Evolutionary conservation across 2,888 invertebrate species (phyloP).

Genomic region (Papilio protenor): DNA sequence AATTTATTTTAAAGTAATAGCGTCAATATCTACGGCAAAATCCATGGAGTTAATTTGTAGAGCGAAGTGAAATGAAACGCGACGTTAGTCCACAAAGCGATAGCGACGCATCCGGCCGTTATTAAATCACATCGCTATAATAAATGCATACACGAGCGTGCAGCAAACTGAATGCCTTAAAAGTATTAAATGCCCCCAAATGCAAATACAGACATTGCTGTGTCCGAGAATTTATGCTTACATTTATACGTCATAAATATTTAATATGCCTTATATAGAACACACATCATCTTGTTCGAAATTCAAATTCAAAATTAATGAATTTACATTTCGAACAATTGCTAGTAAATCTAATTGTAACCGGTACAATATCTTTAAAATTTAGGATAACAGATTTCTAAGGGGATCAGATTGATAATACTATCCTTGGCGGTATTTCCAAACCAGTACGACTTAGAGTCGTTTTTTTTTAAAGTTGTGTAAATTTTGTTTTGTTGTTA

Average conservation of each 20-base stretch:
- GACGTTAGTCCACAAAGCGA: constrained; percentile 31
- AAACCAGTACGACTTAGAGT: no score
- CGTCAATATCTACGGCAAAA: background rate
- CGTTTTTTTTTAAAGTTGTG: no score
- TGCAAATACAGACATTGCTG: constrained; percentile 10
- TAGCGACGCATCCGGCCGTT: constrained; percentile 29
- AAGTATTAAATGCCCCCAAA: constrained; percentile 30
- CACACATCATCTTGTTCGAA: no score
- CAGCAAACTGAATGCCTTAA: constrained; percentile 28
- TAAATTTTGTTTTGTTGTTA: no score
- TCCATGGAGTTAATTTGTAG: constrained; percentile 63
- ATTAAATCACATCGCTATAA: constrained; percentile 37
- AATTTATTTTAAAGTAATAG: constrained; percentile 1
- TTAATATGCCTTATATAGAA: background rate
- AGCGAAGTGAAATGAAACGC: constrained; percentile 69
- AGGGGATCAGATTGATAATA: no score
- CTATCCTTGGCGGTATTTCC: no score
- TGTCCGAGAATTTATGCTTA: background rate
- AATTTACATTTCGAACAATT: no score
- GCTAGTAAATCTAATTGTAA: no score
- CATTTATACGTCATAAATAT: background rate
- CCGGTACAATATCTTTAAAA: no score
- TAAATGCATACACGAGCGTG: constrained; percentile 34
- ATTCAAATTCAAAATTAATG: no score
- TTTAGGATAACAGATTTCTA: no score